Evolutionary conservation across 2,797 vertebrate genomes (phyloP).

Genomic region (Lithobates sylvaticus): DNA sequence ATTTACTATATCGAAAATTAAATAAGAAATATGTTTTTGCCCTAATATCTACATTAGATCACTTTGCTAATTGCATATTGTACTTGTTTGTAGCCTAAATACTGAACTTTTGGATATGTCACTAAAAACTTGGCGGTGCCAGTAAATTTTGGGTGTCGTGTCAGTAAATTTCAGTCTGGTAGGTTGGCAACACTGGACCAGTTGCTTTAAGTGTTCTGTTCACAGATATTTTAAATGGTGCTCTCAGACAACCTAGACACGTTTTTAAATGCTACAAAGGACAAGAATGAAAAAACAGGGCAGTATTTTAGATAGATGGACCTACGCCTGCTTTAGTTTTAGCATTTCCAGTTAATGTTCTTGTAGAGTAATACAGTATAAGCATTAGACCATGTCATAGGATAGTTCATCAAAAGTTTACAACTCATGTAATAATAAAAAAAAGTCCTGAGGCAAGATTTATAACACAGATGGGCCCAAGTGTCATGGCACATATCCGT

Average conservation of each 20-base stretch:
- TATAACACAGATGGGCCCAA: not conserved
- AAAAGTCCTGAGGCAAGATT: not conserved
- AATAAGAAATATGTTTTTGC: no score
- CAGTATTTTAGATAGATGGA: not conserved
- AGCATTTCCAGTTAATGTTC: not conserved
- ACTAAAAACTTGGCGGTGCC: no score
- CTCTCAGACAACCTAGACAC: not conserved
- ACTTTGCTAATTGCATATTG: no score
- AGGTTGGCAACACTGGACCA: no score
- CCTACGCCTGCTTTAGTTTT: not conserved
- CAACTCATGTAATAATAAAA: not conserved
- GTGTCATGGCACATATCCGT: not conserved
- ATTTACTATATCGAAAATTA: no score
- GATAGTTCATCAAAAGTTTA: not conserved
- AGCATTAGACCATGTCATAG: not conserved
- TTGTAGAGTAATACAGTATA: not conserved
- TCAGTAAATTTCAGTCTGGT: no score
- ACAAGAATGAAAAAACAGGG: not conserved
- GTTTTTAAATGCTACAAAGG: not conserved
- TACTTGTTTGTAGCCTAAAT: no score
- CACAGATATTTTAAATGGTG: not conserved
- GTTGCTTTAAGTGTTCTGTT: no score
- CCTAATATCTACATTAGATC: no score
- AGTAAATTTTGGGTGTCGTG: no score
- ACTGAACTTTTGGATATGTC: no score